These are phyloP conservation scores for Pteronotus mesoamericanus DNA, from an alignment of 2,797 vertebrate genomes.

Conservation along the genomic window DNA sequence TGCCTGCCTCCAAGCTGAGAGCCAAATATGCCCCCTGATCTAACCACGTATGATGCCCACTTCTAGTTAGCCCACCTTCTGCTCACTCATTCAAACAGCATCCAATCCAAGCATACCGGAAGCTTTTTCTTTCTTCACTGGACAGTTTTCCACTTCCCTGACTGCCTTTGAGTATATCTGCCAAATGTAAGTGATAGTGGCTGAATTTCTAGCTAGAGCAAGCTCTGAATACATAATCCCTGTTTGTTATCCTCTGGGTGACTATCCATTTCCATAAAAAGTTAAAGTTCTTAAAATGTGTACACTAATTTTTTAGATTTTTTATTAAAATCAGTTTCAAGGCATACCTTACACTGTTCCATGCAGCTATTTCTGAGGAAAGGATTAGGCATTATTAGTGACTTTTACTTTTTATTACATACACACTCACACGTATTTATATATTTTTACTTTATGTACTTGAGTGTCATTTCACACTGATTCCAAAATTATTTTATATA, in stretches of 20 bases:
- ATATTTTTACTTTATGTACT: not conserved
- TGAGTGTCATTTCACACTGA: not conserved
- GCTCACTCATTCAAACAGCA: not conserved
- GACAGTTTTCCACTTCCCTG: not conserved
- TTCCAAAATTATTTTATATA: not conserved
- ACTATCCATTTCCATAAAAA: not conserved
- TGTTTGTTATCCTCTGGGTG: not conserved
- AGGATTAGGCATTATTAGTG: not conserved
- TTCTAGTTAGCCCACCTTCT: not conserved
- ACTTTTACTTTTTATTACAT: not conserved
- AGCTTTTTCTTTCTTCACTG: not conserved
- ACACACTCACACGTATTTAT: not conserved
- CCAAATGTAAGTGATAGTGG: too few relatives aligned
- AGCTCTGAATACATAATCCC: not conserved
- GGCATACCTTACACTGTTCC: not conserved
- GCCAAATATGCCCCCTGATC: not conserved
- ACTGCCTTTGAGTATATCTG: not conserved
- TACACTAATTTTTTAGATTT: not conserved
- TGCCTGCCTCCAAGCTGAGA: not conserved
- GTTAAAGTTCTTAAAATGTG: not conserved
- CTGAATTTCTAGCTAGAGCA: not conserved
- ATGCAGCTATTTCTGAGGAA: not conserved
- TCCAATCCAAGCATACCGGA: too few relatives aligned
- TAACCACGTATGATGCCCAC: too few relatives aligned
- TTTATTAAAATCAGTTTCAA: not conserved